Evolutionary conservation across 2,113 vertebrate genomes (phyloP).

Genomic region (Ceuthmochares aereus): DNA sequence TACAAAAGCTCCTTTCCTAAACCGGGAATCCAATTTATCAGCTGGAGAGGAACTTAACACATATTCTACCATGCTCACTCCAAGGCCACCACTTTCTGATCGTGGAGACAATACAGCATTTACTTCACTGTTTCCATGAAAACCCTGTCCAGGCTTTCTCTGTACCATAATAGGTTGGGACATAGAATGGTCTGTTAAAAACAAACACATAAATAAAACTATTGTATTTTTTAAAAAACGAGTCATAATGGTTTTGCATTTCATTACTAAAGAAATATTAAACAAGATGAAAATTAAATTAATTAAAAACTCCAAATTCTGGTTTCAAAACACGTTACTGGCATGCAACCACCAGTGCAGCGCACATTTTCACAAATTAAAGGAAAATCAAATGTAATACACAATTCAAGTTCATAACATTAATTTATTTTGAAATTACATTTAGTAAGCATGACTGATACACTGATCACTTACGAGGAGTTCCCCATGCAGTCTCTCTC

Average conservation of each 20-base stretch:
- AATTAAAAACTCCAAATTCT: not conserved
- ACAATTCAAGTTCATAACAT: not conserved
- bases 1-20: conserved; percentile 97
- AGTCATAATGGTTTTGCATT: not conserved
- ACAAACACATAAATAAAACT: conserved; percentile 12
- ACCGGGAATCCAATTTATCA: conserved; percentile 96
- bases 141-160: conserved; percentile 96
- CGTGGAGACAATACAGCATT: conserved; percentile 96
- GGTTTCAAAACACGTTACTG: not conserved
- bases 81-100: conserved; percentile 96
- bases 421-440: not conserved
- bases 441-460: not conserved
- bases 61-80: conserved; percentile 99
- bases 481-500: conserved; percentile 96
- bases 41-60: conserved; percentile 98
- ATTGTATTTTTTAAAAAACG: not conserved
- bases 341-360: not conserved
- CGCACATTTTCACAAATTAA: not conserved
- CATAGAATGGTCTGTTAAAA: conserved; percentile 93
- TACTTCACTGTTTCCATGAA: conserved; percentile 96
- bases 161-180: conserved; percentile 99
- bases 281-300: not conserved
- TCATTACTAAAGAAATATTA: not conserved
- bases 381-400: not conserved
- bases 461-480: conserved; percentile 88